A percentile compares a stretch with the other conserved stretches of the same genome.
Conservation (phyloP, 2,113 vertebrate species). For the Scortum barcoo region DNA sequence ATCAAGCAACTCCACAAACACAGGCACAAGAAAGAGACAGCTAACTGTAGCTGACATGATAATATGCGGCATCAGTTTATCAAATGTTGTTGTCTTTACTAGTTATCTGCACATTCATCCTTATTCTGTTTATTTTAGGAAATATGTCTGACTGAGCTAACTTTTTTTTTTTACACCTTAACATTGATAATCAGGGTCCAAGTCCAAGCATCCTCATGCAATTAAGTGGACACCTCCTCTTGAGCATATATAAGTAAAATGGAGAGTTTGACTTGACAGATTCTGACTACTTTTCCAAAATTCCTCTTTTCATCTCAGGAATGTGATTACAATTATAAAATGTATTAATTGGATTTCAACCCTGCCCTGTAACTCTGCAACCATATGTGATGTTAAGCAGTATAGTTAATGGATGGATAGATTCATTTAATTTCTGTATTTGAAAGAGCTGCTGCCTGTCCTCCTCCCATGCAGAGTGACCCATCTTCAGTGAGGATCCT, state of each 20-base stretch:
- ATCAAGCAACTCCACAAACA: not conserved
- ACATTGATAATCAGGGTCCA: not conserved
- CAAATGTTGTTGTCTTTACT: not conserved
- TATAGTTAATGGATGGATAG: no score
- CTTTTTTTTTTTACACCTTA: not conserved
- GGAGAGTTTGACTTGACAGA: not conserved
- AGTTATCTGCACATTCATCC: not conserved
- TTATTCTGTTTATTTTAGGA: not conserved
- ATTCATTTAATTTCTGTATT: not conserved
- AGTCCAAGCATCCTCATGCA: not conserved
- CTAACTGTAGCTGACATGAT: not conserved
- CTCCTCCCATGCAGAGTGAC: conserved; percentile 52
- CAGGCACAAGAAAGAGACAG: not conserved
- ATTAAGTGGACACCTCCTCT: not conserved
- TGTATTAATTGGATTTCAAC: no score
- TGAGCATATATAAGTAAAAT: not conserved
- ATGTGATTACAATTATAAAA: no score
- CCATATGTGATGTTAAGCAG: no score
- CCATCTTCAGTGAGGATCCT: conserved; percentile 65
- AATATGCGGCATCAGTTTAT: not conserved
- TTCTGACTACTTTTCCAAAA: not conserved
- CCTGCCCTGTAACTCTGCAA: no score
- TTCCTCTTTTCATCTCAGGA: not conserved
- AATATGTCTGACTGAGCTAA: no score
- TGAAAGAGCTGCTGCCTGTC: not conserved